Conservation (phyloP, 2,797 vertebrate genomes). For the Crocodylus rhombifer region DNA sequence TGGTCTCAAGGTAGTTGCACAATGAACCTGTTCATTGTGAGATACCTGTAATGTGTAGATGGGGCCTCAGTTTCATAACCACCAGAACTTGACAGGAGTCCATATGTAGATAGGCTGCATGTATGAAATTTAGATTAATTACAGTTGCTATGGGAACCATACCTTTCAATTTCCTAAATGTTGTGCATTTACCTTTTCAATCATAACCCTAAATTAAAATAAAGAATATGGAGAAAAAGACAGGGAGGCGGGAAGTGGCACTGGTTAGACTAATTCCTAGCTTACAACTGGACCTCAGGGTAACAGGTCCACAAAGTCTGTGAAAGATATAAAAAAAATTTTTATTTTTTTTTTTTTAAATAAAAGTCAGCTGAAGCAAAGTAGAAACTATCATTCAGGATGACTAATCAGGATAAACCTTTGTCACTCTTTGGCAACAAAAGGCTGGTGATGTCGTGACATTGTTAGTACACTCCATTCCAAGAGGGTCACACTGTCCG, state of each 20-base stretch:
- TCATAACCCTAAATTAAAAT: neutral
- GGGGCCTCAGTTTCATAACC: no score
- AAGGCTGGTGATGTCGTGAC: slow-evolving; percentile 42
- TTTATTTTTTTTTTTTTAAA: neutral
- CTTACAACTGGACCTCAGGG: neutral
- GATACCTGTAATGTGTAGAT: no score
- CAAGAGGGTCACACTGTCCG: no score
- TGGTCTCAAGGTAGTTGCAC: no score
- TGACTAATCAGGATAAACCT: slow-evolving; percentile 34
- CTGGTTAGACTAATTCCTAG: neutral
- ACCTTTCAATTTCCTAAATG: neutral
- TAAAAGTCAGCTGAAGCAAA: slow-evolving; percentile 15
- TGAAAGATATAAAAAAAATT: fast-evolving
- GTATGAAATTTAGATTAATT: neutral
- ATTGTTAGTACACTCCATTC: neutral
- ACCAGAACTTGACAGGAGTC: fast-evolving
- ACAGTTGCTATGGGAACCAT: fast-evolving
- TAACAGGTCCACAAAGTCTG: neutral
- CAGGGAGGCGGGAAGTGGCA: neutral
- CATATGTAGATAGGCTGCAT: neutral
- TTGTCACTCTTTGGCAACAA: slow-evolving; percentile 33
- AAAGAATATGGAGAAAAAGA: neutral
- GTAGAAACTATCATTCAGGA: slow-evolving; percentile 3
- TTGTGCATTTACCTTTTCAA: neutral
- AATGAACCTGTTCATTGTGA: no score